Base-by-base conservation (phyloP, 2,888 invertebrate species). In the Drosophila pullipes region DNA sequence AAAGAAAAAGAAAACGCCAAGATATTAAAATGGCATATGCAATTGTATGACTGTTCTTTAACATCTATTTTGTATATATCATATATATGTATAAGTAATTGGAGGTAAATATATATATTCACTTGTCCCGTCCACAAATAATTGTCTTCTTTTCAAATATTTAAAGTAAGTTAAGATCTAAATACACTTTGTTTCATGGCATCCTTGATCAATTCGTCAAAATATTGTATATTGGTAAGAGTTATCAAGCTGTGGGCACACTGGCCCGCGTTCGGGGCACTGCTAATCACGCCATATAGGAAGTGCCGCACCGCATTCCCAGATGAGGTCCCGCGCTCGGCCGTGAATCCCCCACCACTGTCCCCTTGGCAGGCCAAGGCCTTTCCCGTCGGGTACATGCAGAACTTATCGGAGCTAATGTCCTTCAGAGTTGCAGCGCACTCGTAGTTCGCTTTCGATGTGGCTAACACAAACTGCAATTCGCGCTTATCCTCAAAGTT, bases 301-400 rank as follows among this genome's bases (percentile, higher is more conserved):
- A 62, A 78, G 52, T 91, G 74, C 3, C 90, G 72, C 1, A 0
- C 0, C 0, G 41, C 25, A 3, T 64, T 58, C 6, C 47, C 55
- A 2, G 30, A 28, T 0, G 10, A n/a, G 2, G 66, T 62, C 13
- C 74, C 52, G 1, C 63, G 63, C 22, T 53, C 30, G 0, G 77
- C 73, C 0, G 90, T 85, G 47, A 89, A 88, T 1, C 88, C 91
- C 0, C 90, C 90, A 4, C 87, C 87, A 35, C 87, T 88, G 39
- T 88, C 87, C 3, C 87, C 87, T 9, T 79, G 91, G 18, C 87
- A 88, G 58, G 87, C 90, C 49, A 71, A 35, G 0, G 85, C 79
- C 18, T 75, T 75, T n/a, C 85, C 90, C 52, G 67, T 70, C 2
- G 91, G 84, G 31, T 72, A 81, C 53, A 88, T 87, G 60, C 87